Percentiles rank a stretch among this genome's conserved stretches.
Evolutionary conservation across 92 coral and sea anemone species (phyloP).

Genomic region (Ricordea florida): DNA sequence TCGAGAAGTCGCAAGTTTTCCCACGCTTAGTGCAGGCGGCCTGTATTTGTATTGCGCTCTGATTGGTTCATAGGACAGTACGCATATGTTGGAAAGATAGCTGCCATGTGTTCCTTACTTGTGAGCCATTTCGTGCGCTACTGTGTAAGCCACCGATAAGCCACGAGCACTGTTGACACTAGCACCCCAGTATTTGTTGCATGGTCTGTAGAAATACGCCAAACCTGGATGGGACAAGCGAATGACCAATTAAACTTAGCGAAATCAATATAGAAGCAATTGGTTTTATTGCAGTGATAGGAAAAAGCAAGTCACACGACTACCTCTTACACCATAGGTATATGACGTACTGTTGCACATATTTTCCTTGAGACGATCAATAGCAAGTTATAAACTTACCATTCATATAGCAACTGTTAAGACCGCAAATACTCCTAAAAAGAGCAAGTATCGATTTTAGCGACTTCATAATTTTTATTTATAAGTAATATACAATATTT

Average conservation of each 20-base stretch:
- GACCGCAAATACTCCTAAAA: slow-evolving; percentile 73
- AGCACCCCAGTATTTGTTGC: slow-evolving; percentile 49
- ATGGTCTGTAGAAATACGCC: slow-evolving; percentile 64
- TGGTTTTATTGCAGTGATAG: no score
- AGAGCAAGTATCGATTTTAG: no score
- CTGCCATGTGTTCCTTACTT: slow-evolving; percentile 90
- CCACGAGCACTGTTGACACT: slow-evolving; percentile 74
- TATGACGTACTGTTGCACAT: background rate
- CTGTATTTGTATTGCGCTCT: no score
- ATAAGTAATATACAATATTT: no score
- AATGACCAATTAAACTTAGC: no score
- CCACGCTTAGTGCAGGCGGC: no score
- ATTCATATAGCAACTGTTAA: slow-evolving; percentile 44
- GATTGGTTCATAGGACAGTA: no score
- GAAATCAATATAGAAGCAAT: no score
- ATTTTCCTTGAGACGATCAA: background rate
- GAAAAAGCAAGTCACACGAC: background rate
- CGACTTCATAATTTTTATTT: no score
- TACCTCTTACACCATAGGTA: background rate
- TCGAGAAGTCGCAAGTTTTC: no score
- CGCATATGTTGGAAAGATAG: no score
- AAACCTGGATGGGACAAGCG: slow-evolving; percentile 43
- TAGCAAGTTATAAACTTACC: slow-evolving; percentile 20
- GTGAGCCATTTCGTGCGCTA: slow-evolving; percentile 92
- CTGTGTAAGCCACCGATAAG: slow-evolving; percentile 69